Conservation (phyloP, 2,797 vertebrate genomes). For the Xenentodon cancila region DNA sequence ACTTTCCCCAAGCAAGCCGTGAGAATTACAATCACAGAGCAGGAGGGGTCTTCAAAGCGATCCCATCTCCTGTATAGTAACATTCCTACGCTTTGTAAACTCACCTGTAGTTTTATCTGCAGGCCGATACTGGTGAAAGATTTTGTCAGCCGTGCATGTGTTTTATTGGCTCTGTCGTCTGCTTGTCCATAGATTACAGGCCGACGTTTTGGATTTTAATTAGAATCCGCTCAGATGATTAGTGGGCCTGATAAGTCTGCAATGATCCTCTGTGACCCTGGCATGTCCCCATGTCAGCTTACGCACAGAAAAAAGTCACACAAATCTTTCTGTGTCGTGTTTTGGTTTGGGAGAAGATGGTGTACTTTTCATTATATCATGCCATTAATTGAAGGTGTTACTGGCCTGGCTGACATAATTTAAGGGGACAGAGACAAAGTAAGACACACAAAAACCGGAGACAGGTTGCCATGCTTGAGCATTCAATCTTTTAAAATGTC, state of each 20-base stretch:
- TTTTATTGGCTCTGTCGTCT: slow-evolving; percentile 44
- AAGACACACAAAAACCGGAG: slow-evolving; percentile 31
- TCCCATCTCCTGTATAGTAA: slow-evolving; percentile 26
- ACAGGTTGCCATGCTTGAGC: slow-evolving; percentile 35
- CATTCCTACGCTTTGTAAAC: slow-evolving; percentile 26
- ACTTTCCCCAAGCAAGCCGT: slow-evolving; percentile 43
- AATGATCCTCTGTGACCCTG: slow-evolving; percentile 24
- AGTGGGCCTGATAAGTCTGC: slow-evolving; percentile 48
- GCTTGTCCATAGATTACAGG: slow-evolving; percentile 22
- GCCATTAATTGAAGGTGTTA: slow-evolving; percentile 49
- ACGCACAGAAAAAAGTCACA: slow-evolving; percentile 33
- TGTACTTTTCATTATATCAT: slow-evolving; percentile 42
- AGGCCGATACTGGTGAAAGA: slow-evolving; percentile 1
- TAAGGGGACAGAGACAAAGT: slow-evolving; percentile 40
- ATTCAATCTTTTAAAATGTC: slow-evolving; percentile 61
- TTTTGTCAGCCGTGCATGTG: slow-evolving; percentile 10
- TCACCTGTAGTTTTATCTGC: slow-evolving; percentile 36
- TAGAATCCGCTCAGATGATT: slow-evolving; percentile 64
- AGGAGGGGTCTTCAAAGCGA: slow-evolving; percentile 57
- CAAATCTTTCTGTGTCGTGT: slow-evolving; percentile 27
- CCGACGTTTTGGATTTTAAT: slow-evolving; percentile 70
- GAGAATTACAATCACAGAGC: slow-evolving; percentile 57
- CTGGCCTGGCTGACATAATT: slow-evolving; percentile 29
- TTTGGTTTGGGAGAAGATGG: slow-evolving; percentile 30
- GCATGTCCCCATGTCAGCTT: slow-evolving; percentile 30